These are phyloP conservation scores for Liodrosophila aerea DNA, from an alignment of 2,888 invertebrate genomes.

Conservation along the genomic window DNA sequence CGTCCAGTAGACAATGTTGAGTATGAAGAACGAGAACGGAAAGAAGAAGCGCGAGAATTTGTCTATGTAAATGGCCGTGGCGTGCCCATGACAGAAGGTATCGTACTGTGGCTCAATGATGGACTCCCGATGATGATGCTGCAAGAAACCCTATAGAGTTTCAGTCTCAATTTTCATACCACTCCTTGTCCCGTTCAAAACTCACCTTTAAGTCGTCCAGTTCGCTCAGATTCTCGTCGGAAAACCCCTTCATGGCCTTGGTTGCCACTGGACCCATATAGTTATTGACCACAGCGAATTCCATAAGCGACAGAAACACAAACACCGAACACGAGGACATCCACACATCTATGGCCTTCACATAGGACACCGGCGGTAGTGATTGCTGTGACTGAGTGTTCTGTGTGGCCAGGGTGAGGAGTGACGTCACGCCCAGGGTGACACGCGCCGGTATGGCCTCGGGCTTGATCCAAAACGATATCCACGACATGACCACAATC, in stretches of 20 bases:
- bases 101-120: constrained; percentile 91
- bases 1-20: constrained; percentile 96
- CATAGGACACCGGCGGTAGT: constrained; percentile 94
- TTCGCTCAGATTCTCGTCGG: constrained; percentile 90
- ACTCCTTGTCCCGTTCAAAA: neutral
- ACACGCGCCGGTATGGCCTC: constrained; percentile 95
- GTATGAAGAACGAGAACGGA: constrained; percentile 93
- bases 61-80: constrained; percentile 92
- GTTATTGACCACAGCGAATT: constrained; percentile 95
- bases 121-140: constrained; percentile 84
- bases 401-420: constrained; percentile 94
- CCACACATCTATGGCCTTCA: constrained; percentile 96
- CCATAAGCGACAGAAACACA: constrained; percentile 94
- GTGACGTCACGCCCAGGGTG: constrained; percentile 92
- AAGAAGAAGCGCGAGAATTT: constrained; percentile 94
- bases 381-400: constrained; percentile 95
- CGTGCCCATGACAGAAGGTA: constrained; percentile 91
- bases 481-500: constrained; percentile 97
- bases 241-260: constrained; percentile 94
- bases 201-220: constrained; percentile 90
- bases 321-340: constrained; percentile 96
- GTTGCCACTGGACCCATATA: constrained; percentile 93
- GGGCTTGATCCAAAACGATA: constrained; percentile 97
- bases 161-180: constrained; percentile 11
- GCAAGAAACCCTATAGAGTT: constrained; percentile 24